phyloP scores from a whole-genome alignment of 1,140 invertebrate genomes.

The Colletes latitarsis region DNA sequence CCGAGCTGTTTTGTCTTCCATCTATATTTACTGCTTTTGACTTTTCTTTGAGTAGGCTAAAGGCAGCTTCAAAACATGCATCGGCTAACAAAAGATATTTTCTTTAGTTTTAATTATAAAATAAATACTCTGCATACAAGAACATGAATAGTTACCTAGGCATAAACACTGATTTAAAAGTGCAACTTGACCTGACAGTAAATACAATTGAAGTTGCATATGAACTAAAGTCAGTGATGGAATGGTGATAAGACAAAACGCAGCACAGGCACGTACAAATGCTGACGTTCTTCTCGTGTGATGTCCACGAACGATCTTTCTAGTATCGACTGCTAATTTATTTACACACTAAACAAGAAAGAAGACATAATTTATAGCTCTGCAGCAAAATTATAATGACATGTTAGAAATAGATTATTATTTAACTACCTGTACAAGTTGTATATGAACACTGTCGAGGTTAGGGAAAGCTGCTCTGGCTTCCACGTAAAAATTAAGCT shows the following conservation, averaged over 20 bases:
- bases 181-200: constrained; percentile 93
- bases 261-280: constrained; percentile 96
- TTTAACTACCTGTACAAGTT: constrained; percentile 87
- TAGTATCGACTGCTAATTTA: constrained; percentile 87
- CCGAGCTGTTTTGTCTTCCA: constrained; percentile 86
- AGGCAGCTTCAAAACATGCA: constrained; percentile 94
- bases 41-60: constrained; percentile 90
- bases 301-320: constrained; percentile 87
- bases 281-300: constrained; percentile 91
- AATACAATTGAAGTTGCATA: constrained; percentile 90
- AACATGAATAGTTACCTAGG: constrained; percentile 85
- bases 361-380: background rate
- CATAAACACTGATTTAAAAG: constrained; percentile 94
- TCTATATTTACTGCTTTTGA: constrained; percentile 89
- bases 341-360: constrained; percentile 87
- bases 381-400: background rate
- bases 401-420: background rate
- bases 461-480: constrained; percentile 93
- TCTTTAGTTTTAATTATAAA: constrained; percentile 30
- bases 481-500: constrained; percentile 96
- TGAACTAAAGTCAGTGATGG: constrained; percentile 92
- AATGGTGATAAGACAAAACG: constrained; percentile 97
- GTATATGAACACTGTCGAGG: constrained; percentile 91
- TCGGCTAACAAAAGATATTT: constrained; percentile 86
- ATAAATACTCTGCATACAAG: constrained; percentile 24